Evolutionary conservation across 2,888 invertebrate species (phyloP), one percentile per base, ranked within the genome.

Genomic region (Boloria selene): DNA sequence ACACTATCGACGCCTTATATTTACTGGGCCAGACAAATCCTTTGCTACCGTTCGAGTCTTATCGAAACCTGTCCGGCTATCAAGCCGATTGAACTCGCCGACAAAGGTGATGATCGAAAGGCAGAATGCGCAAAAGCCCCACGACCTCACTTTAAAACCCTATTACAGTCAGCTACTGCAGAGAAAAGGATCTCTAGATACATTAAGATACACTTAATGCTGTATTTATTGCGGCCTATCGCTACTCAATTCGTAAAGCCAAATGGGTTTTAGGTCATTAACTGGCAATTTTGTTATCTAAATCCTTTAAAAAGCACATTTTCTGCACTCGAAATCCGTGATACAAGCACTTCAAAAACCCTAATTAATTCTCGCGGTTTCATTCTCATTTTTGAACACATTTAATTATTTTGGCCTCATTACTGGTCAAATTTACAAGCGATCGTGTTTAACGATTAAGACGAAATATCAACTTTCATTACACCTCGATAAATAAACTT

Each of bases 21-120:
- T 89, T 90, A 88, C 91, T 73, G 85, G 89, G 87, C 88, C 74
- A 79, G 87, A 89, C 87, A 88, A 90, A 89, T 88, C 88, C 84
- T 80, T 78, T 74, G 88, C 91, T 90, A 90, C 90, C 86, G 90
- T 89, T 82, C 80, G 77, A 79, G 65, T 77, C 77, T 86, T 90
- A 90, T 90, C 89, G 83, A 80, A 72, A 70, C 78, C 73, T 78
- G 79, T 82, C 85, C 85, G 82, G 81, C 86, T 88, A 88, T 88
- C 86, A 83, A 72, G 70, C 69, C 82, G 80, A 87, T 89, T 86
- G 85, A 87, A 78, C 78, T 77, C 79, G 85, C 91, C 91, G 90
- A 86, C 90, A 88, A 87, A 89, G 84, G 88, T 88, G 90, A 88
- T 85, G 84, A 86, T 82, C 77, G 77, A 79, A 80, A 80, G 82